A percentile compares a stretch with the other conserved stretches of the same genome.
Evolutionary conservation across 35 echinoderm and acorn worm species (phyloP).

Genomic region (Hemicentrotus pulcherrimus): DNA sequence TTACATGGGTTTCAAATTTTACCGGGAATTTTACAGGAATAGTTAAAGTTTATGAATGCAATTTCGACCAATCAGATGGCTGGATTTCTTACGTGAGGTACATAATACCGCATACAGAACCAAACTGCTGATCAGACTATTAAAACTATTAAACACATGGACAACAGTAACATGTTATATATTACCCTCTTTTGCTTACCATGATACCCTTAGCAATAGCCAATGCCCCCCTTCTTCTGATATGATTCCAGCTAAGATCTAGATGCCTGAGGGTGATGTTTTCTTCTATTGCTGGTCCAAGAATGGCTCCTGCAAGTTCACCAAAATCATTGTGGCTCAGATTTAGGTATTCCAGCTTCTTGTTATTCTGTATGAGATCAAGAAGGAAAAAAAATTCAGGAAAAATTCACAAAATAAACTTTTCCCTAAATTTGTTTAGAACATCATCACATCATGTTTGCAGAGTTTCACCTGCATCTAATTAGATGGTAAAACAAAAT

Average conservation of each 20-base stretch:
- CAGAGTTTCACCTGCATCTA: neutral
- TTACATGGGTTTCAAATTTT: too few relatives aligned
- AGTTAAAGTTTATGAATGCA: too few relatives aligned
- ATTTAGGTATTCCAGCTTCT: conserved; percentile 89
- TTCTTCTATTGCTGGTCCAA: conserved; percentile 91
- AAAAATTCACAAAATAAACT: neutral
- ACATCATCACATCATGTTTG: neutral
- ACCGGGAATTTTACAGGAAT: too few relatives aligned
- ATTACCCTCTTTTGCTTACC: conserved; percentile 55
- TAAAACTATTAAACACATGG: too few relatives aligned
- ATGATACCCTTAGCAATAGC: conserved; percentile 84
- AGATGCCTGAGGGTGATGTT: conserved; percentile 90
- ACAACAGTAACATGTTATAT: too few relatives aligned
- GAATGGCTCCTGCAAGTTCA: conserved; percentile 77
- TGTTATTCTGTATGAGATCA: conserved; percentile 81
- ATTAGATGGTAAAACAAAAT: neutral
- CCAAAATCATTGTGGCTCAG: conserved; percentile 94
- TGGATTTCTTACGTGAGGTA: too few relatives aligned
- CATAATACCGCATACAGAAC: too few relatives aligned
- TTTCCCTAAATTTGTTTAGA: neutral
- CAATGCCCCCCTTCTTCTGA: conserved; percentile 89
- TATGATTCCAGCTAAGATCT: conserved; percentile 98
- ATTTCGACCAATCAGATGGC: too few relatives aligned
- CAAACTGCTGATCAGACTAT: too few relatives aligned
- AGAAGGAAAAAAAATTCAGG: neutral